These are phyloP conservation scores for human (Homo sapiens) DNA, from an alignment of 2,113 vertebrate genomes.

Conservation along the genomic window GRCh38 chr3:87577001-87577500, in stretches of 20 bases:
- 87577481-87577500: not conserved
- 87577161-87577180: constrained; percentile 47
- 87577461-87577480: constrained; percentile 46
- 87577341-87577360: constrained; percentile 43
- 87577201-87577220: constrained; percentile 44
- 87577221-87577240: constrained; percentile 57
- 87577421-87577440: constrained; percentile 45
- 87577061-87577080: constrained; percentile 43
- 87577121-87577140: constrained; percentile 59
- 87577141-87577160: constrained; percentile 61
- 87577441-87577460: constrained; percentile 49
- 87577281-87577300: constrained; percentile 61
- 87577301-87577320: constrained; percentile 72
- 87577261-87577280: constrained; percentile 62
- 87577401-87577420: constrained; percentile 25
- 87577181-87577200: constrained; percentile 52
- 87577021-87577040: not conserved
- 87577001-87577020: not conserved
- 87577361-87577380: constrained; percentile 61
- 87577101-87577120: constrained; percentile 30
- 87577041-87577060: constrained; percentile 20
- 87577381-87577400: constrained; percentile 52
- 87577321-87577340: constrained; percentile 60
- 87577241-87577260: constrained; percentile 58
- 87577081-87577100: not conserved